Conservation (phyloP, 2,888 invertebrate species). For the Drosophila mimica region DNA sequence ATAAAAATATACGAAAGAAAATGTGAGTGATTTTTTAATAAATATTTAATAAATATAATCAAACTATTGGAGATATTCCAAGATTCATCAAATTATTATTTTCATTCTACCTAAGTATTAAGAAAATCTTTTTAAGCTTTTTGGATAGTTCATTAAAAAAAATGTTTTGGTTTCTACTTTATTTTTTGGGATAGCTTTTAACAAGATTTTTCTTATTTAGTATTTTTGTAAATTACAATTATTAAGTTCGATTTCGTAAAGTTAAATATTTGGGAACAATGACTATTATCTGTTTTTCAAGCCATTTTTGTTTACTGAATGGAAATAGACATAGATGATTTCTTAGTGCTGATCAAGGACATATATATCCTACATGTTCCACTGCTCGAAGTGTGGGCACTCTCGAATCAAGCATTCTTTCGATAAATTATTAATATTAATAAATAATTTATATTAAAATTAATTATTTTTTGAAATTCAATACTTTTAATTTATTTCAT, state of each 20-base stretch:
- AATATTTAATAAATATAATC: neutral
- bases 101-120: neutral
- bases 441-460: neutral
- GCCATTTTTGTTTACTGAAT: too few species aligned
- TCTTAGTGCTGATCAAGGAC: neutral
- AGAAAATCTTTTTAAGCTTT: neutral
- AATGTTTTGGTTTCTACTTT: too few species aligned
- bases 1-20: neutral
- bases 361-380: neutral
- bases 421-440: neutral
- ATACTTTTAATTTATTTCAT: neutral
- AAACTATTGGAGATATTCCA: neutral
- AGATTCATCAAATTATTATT: neutral
- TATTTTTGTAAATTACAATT: neutral
- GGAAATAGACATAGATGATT: neutral
- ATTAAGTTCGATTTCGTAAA: neutral
- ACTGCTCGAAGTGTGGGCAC: neutral
- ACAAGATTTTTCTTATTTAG: neutral
- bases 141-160: too few species aligned
- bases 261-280: neutral
- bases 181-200: too few species aligned
- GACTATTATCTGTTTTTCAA: neutral
- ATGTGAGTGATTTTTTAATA: neutral
- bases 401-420: neutral
- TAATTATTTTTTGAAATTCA: neutral